These are phyloP conservation scores for Forbesichthys papilliferus DNA, from an alignment of 2,113 vertebrate genomes.

Conservation along the genomic window DNA sequence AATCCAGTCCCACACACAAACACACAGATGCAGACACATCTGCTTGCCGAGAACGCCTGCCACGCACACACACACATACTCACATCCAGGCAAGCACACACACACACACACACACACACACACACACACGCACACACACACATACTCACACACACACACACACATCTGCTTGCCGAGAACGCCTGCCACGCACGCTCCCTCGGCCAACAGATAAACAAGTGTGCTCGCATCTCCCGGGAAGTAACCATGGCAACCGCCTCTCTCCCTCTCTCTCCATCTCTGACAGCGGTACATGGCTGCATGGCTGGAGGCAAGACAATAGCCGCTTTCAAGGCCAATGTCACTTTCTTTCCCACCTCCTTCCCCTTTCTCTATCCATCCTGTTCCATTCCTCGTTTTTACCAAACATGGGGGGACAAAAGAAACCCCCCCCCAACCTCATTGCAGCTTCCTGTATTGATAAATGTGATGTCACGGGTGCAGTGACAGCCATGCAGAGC, in stretches of 20 bases:
- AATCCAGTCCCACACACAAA: slow-evolving; percentile 1
- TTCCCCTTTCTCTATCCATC: slow-evolving; percentile 21
- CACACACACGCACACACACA: slow-evolving; percentile 27
- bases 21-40: slow-evolving; percentile 3
- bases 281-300: slow-evolving; percentile 65
- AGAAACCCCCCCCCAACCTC: background rate
- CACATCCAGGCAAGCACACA: background rate
- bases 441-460: slow-evolving; percentile 39
- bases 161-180: slow-evolving; percentile 68
- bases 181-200: slow-evolving; percentile 60
- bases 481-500: slow-evolving; percentile 31
- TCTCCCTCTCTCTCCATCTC: slow-evolving; percentile 46
- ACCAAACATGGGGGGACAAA: slow-evolving; percentile 19
- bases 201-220: slow-evolving; percentile 80
- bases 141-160: slow-evolving; percentile 35
- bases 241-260: slow-evolving; percentile 79
- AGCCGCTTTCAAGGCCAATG: slow-evolving; percentile 79
- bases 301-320: slow-evolving; percentile 79
- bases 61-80: slow-evolving; percentile 1
- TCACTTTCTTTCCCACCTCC: slow-evolving; percentile 44
- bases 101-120: slow-evolving; percentile 38
- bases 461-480: slow-evolving; percentile 64
- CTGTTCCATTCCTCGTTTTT: background rate
- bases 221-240: slow-evolving; percentile 69
- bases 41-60: too few species aligned